A percentile compares a stretch with the other conserved stretches of the same genome.
Conservation (phyloP, 2,888 invertebrate species). For the Alviniconcha strummeri region DNA sequence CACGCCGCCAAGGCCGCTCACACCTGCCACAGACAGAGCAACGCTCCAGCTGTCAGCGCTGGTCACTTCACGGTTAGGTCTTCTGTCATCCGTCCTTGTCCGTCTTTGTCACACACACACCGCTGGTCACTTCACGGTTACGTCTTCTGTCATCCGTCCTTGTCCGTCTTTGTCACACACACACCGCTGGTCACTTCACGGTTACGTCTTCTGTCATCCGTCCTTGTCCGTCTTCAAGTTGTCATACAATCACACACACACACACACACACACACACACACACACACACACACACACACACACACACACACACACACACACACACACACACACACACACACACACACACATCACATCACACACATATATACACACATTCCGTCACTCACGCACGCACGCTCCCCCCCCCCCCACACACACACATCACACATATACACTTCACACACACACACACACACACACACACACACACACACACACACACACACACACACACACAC, state of each 20-base stretch:
- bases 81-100: not conserved
- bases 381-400: too few relatives aligned
- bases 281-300: not conserved
- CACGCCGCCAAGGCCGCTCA: not conserved
- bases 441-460: too few relatives aligned
- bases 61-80: not conserved
- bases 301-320: not conserved
- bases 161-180: not conserved
- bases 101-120: not conserved
- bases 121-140: not conserved
- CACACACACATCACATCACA: too few relatives aligned
- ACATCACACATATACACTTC: too few relatives aligned
- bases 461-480: too few relatives aligned
- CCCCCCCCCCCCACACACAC: too few relatives aligned
- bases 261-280: not conserved
- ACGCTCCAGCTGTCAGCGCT: too few relatives aligned
- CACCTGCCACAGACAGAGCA: constrained; percentile 3
- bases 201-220: too few relatives aligned
- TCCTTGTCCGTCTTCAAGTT: too few relatives aligned
- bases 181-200: not conserved
- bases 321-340: not conserved
- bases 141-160: not conserved
- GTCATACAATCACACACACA: not conserved
- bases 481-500: too few relatives aligned
- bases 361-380: too few relatives aligned